Base-by-base conservation (phyloP, 2,113 vertebrate species). In the Silurus meridionalis region DNA sequence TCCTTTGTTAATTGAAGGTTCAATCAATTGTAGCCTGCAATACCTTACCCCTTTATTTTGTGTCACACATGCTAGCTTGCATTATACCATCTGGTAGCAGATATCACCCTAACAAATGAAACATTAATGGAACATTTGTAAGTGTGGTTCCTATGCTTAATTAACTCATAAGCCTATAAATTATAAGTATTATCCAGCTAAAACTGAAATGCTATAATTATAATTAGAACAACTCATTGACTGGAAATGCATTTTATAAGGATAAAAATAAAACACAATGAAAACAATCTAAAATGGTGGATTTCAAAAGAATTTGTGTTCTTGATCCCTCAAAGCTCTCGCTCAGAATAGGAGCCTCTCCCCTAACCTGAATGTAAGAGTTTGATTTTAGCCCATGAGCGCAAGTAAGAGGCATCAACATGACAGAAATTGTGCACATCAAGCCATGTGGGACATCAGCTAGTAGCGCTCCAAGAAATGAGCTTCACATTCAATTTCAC, bases 11-110 rank as follows among this genome's bases (percentile, higher is more conserved):
- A 93, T 93, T 94, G 93, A 93, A 92, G 89, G 92, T 92, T 92
- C 90, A 91, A 91, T 92, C 84, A 92, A 88, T 81, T 84, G 80
- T 82, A 87, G 80, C 75, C 88, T 88, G 66, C 85, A 88, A 80
- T 88, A 50, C 63, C 81, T 83, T 88, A 37, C 61, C 55, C 48
- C 61, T 87, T 91, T 91, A 90, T 90, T 91, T 94, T 93, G 92
- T 90, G 88, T 93, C 88, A 79, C 93, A 94, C 93, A 93, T 94
- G 92, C 89, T 92, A 91, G 90, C 80, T 85, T 90, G 90, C 85
- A 88, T 92, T 92, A 74, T 88, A 87, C 93, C 93, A 95, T 94
- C 93, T 94, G 93, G 91, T 90, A 90, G 83, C 77, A 87, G 91
- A 87, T 63, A 83, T 89, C 82, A 82, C 52, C 60, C 77, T 61